Base-by-base conservation (phyloP, 2,888 invertebrate species). In the Harpalus rufipes region DNA sequence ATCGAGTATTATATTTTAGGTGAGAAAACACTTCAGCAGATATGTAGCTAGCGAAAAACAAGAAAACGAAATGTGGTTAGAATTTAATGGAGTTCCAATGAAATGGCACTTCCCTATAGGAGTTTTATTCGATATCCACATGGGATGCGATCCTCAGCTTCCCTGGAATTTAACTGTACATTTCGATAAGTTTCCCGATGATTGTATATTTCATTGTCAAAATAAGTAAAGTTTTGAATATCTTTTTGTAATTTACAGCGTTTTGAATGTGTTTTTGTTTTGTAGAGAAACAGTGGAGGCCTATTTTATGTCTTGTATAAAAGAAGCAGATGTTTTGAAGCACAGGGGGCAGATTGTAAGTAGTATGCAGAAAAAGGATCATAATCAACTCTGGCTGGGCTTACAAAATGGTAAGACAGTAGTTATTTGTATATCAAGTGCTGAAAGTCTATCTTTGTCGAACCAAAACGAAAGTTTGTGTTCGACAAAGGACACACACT, bases 241-340 rank as follows among this genome's bases (percentile, higher is more conserved):
- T 10, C 7, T 32, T 0, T 0, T 32, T 2, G 8, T 68, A 68
- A 10, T 39, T 68, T 14, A 25, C 0, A 39, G 1, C 5, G 32
- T 32, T 51, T 44, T 12, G 44, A 12, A 51, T 12, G 2, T 51
- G 44, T 51, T 51, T 51, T 85, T 84, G 59, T 85, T 81, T 91
- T 93, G 81, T 89, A 97, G 97, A 90, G 98, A 99, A 90, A 94
- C 95, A 12, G 95, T 99, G 14, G 98, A 99, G 91, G 95, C 98
- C 1, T 96, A 98, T 90, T 99, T 97, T 90, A 96, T 99, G 94
- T 96, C 98, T 18, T 96, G 96, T 87, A 93, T 99, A 7, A 99
- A 99, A 91, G 99, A 99, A 92, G 99, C 99, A 0, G 99, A 99
- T 92, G 96, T 97, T n/a, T 92, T 99, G 63, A 99, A 99, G 91